Evolutionary conservation across 1,140 invertebrate genomes (phyloP).

Genomic region (Zaprionus capensis): DNA sequence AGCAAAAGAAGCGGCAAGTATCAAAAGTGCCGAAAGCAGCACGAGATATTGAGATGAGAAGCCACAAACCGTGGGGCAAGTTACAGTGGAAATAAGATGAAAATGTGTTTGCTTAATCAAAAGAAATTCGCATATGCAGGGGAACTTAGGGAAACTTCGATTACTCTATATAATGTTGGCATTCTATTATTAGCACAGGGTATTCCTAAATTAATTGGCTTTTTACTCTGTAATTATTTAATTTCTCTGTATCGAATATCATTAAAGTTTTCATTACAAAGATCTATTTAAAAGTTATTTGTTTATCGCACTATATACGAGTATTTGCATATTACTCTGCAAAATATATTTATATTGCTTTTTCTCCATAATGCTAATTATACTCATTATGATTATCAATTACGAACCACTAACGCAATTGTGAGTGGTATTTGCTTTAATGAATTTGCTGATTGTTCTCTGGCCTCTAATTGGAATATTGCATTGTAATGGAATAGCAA

Average conservation of each 20-base stretch:
- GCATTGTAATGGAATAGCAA: slow-evolving; percentile 5
- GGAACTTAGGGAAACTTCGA: too few species aligned
- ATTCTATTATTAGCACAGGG: too few species aligned
- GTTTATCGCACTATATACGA: background rate
- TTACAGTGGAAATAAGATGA: background rate
- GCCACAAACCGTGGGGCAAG: slow-evolving; percentile 23
- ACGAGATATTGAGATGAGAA: slow-evolving; percentile 18
- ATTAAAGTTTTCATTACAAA: background rate
- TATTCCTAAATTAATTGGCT: too few species aligned
- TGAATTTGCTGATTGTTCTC: slow-evolving; percentile 6
- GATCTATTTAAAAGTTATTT: background rate
- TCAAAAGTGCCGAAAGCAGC: slow-evolving; percentile 64
- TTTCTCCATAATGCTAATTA: slow-evolving; percentile 8
- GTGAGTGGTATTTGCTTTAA: slow-evolving; percentile 6
- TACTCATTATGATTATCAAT: slow-evolving; percentile 12
- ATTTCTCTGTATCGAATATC: background rate
- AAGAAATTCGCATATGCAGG: too few species aligned
- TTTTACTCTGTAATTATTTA: background rate
- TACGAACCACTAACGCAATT: slow-evolving; percentile 15
- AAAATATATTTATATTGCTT: slow-evolving; percentile 1
- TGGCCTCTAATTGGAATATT: background rate
- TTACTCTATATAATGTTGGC: too few species aligned
- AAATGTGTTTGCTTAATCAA: background rate
- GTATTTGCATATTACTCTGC: background rate
- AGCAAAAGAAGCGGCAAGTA: slow-evolving; percentile 60